A percentile compares a stretch with the other conserved stretches of the same genome.
These are phyloP conservation scores for Drosophila sulfurigaster DNA, from an alignment of 1,140 invertebrate species.

Conservation along the genomic window DNA sequence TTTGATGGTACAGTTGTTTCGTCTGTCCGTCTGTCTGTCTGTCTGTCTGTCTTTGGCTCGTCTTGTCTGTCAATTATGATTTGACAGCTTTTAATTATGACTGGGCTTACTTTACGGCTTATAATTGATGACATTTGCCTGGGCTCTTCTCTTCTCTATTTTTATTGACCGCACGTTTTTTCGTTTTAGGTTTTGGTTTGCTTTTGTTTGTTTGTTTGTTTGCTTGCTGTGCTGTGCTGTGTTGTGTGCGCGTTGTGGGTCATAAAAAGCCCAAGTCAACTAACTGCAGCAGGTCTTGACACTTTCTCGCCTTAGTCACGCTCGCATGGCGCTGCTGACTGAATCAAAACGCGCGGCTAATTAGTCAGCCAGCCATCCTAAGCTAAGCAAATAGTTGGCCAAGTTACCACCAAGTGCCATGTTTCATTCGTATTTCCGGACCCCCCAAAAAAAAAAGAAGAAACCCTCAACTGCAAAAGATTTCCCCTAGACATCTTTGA, in stretches of 20 bases:
- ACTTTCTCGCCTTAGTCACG: conserved; percentile 51
- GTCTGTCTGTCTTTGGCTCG: conserved; percentile 27
- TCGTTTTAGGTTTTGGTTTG: neutral
- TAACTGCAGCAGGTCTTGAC: conserved; percentile 29
- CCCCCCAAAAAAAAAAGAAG: too few relatives aligned
- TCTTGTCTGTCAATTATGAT: conserved; percentile 66
- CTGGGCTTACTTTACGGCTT: conserved; percentile 46
- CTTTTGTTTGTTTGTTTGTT: conserved; percentile 27
- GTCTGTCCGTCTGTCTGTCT: conserved; percentile 8
- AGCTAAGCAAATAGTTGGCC: neutral
- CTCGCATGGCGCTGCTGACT: conserved; percentile 7
- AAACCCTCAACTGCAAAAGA: too few relatives aligned
- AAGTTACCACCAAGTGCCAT: conserved; percentile 1
- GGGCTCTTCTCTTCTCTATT: conserved; percentile 1
- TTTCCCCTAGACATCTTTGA: neutral
- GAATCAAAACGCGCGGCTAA: conserved; percentile 34
- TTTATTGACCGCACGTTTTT: conserved; percentile 25
- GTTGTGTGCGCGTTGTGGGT: conserved; percentile 29
- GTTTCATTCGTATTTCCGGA: conserved; percentile 29
- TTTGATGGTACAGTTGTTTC: conserved; percentile 19
- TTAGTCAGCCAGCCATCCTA: conserved; percentile 20
- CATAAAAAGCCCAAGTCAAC: conserved; percentile 36
- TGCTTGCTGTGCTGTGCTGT: conserved; percentile 5
- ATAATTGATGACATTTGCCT: conserved; percentile 75
- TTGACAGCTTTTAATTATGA: conserved; percentile 78